Percentiles rank a stretch among this genome's conserved stretches.
Evolutionary conservation across 2,113 vertebrate species (phyloP).

Genomic region (Hippotragus niger): DNA sequence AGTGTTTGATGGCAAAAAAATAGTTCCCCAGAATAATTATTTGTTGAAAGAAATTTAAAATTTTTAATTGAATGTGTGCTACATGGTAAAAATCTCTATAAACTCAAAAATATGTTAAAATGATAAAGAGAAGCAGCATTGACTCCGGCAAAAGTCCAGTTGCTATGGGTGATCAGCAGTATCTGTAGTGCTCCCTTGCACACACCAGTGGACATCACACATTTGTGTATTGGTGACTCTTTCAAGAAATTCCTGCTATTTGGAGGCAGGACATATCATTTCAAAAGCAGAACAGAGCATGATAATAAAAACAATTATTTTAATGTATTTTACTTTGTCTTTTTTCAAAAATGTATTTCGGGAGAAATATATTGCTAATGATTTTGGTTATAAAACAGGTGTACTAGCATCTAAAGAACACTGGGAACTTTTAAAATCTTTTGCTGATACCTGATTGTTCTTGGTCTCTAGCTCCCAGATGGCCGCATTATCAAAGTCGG

Average conservation of each 20-base stretch:
- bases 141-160: not conserved
- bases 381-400: constrained; percentile 6
- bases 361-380: not conserved
- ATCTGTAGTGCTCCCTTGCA: not conserved
- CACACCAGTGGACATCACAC: not conserved
- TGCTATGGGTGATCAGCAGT: not conserved
- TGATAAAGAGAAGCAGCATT: not conserved
- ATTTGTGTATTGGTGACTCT: not conserved
- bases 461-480: constrained; percentile 91
- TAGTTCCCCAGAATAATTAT: not conserved
- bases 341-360: not conserved
- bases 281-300: not conserved
- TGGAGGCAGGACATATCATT: not conserved
- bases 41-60: not conserved
- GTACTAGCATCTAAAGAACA: not conserved
- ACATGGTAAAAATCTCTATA: not conserved
- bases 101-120: not conserved
- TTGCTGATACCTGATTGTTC: constrained; percentile 17
- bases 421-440: not conserved
- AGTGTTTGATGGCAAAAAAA: constrained; percentile 17
- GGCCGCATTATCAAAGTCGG: constrained; percentile 98
- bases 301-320: not conserved
- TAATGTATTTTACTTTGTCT: not conserved
- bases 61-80: not conserved
- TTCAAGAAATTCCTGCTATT: not conserved